These are phyloP conservation scores for Zapornia atra DNA, from an alignment of 2,113 vertebrate genomes.

Conservation along the genomic window DNA sequence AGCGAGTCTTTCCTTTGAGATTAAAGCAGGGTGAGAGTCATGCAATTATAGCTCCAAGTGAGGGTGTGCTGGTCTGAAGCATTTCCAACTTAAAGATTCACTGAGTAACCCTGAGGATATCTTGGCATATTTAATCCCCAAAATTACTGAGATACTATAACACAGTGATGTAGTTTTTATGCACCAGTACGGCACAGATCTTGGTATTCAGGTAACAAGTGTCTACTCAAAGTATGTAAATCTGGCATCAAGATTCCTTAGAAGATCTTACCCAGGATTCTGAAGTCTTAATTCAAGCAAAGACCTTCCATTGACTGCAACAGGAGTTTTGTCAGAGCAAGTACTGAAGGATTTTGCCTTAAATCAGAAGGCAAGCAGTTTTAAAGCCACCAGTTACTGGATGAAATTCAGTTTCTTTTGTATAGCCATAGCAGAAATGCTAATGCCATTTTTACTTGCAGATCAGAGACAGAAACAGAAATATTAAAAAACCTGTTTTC, in stretches of 20 bases:
- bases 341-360: neutral
- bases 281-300: neutral
- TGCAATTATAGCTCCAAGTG: neutral
- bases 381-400: neutral
- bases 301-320: neutral
- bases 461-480: neutral
- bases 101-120: neutral
- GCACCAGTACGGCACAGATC: neutral
- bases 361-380: neutral
- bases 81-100: neutral
- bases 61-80: neutral
- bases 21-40: neutral
- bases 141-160: neutral
- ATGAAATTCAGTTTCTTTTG: neutral
- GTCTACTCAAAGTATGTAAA: neutral
- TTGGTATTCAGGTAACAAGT: neutral
- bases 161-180: neutral
- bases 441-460: neutral
- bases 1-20: neutral
- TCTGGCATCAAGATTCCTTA: neutral
- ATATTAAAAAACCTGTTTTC: neutral
- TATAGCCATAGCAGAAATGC: neutral
- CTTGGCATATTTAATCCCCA: neutral
- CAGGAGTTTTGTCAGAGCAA: neutral
- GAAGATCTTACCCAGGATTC: neutral